Conservation (phyloP, 2,113 vertebrate genomes). For the Fulmarus glacialis region DNA sequence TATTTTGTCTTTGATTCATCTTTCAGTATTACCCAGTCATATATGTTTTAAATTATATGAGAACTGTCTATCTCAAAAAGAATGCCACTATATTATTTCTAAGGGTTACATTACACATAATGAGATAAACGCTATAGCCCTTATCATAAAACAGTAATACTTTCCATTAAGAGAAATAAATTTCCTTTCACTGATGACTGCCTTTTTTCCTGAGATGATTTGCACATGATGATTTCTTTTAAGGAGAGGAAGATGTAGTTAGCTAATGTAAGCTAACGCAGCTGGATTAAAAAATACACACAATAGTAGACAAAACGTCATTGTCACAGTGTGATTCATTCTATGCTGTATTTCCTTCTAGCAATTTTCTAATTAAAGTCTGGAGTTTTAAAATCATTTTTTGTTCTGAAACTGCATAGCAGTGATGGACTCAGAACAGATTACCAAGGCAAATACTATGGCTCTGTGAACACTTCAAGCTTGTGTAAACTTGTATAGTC, state of each 20-base stretch:
- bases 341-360: not conserved
- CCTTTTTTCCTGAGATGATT: not conserved
- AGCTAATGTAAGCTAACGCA: not conserved
- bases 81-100: constrained; percentile 23
- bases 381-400: not conserved
- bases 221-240: not conserved
- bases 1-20: not conserved
- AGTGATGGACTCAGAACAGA: not conserved
- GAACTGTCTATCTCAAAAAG: not conserved
- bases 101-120: not conserved
- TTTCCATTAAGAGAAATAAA: not conserved
- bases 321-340: not conserved
- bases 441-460: not conserved
- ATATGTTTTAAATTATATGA: not conserved
- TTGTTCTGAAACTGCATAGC: not conserved
- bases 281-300: not conserved
- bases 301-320: not conserved
- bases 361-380: not conserved
- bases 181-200: not conserved
- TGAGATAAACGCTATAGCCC: not conserved
- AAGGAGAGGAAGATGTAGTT: not conserved
- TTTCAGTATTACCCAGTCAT: not conserved
- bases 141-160: not conserved
- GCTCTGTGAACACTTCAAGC: not conserved
- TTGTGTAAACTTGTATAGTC: not conserved